phyloP scores from a whole-genome alignment of 2,888 invertebrate genomes.

The Dascillus cervinus region DNA sequence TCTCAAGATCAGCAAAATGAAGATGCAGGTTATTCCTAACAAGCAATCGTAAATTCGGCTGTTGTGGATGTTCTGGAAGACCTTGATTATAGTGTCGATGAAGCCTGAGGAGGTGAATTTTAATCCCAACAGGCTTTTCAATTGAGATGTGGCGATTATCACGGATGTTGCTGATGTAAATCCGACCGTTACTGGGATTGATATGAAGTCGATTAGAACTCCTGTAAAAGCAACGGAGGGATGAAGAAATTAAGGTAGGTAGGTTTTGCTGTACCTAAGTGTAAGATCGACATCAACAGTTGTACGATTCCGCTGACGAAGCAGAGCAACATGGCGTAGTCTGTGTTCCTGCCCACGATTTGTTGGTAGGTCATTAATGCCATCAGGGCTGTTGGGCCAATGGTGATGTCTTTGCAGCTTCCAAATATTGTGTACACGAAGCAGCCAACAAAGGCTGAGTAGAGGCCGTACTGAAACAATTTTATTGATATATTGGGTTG shows the following conservation, averaged over 20 bases:
- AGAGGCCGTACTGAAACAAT: conserved; percentile 76
- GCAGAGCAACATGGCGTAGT: conserved; percentile 76
- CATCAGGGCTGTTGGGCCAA: conserved; percentile 91
- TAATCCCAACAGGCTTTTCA: conserved; percentile 68
- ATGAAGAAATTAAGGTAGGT: conserved; percentile 1
- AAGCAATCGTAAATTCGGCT: conserved; percentile 61
- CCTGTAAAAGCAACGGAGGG: conserved; percentile 45
- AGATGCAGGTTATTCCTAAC: conserved; percentile 67
- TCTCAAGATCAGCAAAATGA: conserved; percentile 63
- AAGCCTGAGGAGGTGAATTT: conserved; percentile 68
- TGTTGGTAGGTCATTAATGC: conserved; percentile 84
- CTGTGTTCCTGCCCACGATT: conserved; percentile 58
- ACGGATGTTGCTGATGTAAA: conserved; percentile 90
- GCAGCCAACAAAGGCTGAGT: conserved; percentile 91
- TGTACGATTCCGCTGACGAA: conserved; percentile 78
- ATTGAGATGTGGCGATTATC: conserved; percentile 79
- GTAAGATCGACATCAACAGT: conserved; percentile 70
- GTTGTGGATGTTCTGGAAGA: conserved; percentile 59
- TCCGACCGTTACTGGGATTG: conserved; percentile 80
- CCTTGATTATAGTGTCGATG: conserved; percentile 64
- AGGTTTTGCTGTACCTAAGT: conserved; percentile 56
- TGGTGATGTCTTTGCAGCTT: conserved; percentile 78
- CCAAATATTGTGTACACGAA: conserved; percentile 87
- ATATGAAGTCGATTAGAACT: conserved; percentile 83
- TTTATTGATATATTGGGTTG: too few relatives aligned